Percentiles rank a stretch among this genome's conserved stretches.
Evolutionary conservation across 2,797 vertebrate genomes (phyloP).

Genomic region (Acipenser transmontanus): DNA sequence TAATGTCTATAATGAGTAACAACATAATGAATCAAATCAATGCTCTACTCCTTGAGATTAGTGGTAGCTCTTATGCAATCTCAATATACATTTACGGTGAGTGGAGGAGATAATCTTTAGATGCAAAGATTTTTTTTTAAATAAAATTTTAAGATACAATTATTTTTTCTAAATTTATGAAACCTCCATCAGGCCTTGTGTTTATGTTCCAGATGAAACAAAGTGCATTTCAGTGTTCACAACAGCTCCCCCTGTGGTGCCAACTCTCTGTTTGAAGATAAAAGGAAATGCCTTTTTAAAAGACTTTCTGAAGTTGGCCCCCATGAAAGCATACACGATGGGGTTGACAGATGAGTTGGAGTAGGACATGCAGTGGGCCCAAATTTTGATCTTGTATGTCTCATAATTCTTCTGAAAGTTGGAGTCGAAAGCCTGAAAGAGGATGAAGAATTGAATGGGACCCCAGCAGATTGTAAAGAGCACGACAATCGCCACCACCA

Average conservation of each 20-base stretch:
- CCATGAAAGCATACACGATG: slow-evolving; percentile 63
- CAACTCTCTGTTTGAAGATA: slow-evolving; percentile 36
- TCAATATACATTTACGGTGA: too few relatives aligned
- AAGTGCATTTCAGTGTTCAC: slow-evolving; percentile 40
- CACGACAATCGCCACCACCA: slow-evolving; percentile 61
- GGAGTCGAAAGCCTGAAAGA: slow-evolving; percentile 55
- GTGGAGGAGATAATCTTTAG: too few relatives aligned
- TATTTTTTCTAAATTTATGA: slow-evolving; percentile 1
- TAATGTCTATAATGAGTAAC: too few relatives aligned
- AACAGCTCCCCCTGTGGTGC: slow-evolving; percentile 15
- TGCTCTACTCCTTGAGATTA: too few relatives aligned
- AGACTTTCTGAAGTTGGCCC: slow-evolving; percentile 64
- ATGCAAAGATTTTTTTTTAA: too few relatives aligned
- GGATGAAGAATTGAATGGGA: slow-evolving; percentile 60
- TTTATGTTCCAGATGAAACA: slow-evolving; percentile 34
- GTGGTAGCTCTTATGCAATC: too few relatives aligned
- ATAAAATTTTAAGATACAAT: too few relatives aligned
- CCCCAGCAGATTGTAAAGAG: slow-evolving; percentile 60
- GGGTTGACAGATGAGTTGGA: slow-evolving; percentile 63
- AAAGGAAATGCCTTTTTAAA: slow-evolving; percentile 60
- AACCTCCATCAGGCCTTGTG: slow-evolving; percentile 14
- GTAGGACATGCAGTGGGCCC: slow-evolving; percentile 70
- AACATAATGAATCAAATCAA: too few relatives aligned
- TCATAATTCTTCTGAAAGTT: slow-evolving; percentile 40
- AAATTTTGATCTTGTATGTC: slow-evolving; percentile 63